These are phyloP conservation scores for Dromaius novaehollandiae DNA, from an alignment of 2,113 vertebrate genomes.

Conservation along the genomic window DNA sequence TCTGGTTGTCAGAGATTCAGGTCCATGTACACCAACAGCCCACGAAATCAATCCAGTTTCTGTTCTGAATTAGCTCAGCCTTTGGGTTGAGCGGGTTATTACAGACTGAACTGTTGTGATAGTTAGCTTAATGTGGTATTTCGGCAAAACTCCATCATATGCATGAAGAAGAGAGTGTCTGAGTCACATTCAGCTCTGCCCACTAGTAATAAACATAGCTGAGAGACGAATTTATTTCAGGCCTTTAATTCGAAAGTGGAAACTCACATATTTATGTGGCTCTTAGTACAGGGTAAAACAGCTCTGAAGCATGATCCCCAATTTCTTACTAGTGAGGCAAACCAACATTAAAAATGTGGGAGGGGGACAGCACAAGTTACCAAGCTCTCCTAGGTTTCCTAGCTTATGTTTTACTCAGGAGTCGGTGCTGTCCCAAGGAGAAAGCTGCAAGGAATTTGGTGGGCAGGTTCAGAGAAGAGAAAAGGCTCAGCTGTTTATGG, in stretches of 20 bases:
- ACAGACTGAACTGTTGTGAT: background rate
- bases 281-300: background rate
- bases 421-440: background rate
- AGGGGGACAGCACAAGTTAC: background rate
- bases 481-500: background rate
- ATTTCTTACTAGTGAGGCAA: background rate
- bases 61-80: background rate
- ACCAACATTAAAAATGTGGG: background rate
- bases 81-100: background rate
- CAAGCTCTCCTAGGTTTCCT: background rate
- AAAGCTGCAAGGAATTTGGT: background rate
- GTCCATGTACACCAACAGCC: background rate
- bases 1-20: background rate
- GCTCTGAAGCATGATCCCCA: accelerated
- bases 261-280: background rate
- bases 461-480: background rate
- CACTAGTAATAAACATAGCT: background rate
- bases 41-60: background rate
- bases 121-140: background rate
- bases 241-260: background rate
- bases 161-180: background rate
- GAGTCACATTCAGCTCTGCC: background rate
- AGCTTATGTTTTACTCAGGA: background rate
- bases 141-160: background rate
- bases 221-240: background rate